Evolutionary conservation across 2,113 vertebrate genomes (phyloP), one percentile per base, ranked within the genome.

Genomic region (Lamprologus callipterus): DNA sequence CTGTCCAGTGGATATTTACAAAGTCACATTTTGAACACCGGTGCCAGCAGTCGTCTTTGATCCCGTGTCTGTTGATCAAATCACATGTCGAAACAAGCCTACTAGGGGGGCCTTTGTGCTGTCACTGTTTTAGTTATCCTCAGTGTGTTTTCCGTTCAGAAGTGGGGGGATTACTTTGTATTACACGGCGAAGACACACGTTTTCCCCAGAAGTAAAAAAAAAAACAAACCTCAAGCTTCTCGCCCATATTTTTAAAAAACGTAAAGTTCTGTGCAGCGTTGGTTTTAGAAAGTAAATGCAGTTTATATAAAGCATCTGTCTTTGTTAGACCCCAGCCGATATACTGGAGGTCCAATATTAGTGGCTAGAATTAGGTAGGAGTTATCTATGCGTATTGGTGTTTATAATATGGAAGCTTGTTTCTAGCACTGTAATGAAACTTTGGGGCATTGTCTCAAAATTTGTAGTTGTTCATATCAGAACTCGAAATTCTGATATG

Each of bases 21-120:
- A 91, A 88, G 91, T 87, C 89, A 90, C 45, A 85, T 87, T 84
- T 68, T 88, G 13, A 82, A 33, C 14, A 16, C 4, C 40, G 4
- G n/a, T 68, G 70, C 75, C 57, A 84, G n/a, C 5, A 80, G 65
- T 75, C 47, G 5, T 37, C 16, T 58, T 42, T 81, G 31, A 70
- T 49, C 45, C 5, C 2, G 45, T 85, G 80, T 80, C n/a, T 80
- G 10, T 42, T 35, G 28, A 55, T 16, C 7, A 49, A 16, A 63
- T 70, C 53, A 68, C 65, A 53, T 53, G 58, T 55, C 3, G 6
- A 45, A 16, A 45, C 4, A 33, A 63, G 17, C 75, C n/a, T 6
- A 13, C 11, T 7, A 4, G 3, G 5, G 33, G 17, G 13, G 6
- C 58, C 60, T 14, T 9, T 55, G 33, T 16, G 12, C 10, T 75